These are phyloP conservation scores for Nymphalis urticae DNA, from an alignment of 2,888 invertebrate genomes.

Conservation along the genomic window DNA sequence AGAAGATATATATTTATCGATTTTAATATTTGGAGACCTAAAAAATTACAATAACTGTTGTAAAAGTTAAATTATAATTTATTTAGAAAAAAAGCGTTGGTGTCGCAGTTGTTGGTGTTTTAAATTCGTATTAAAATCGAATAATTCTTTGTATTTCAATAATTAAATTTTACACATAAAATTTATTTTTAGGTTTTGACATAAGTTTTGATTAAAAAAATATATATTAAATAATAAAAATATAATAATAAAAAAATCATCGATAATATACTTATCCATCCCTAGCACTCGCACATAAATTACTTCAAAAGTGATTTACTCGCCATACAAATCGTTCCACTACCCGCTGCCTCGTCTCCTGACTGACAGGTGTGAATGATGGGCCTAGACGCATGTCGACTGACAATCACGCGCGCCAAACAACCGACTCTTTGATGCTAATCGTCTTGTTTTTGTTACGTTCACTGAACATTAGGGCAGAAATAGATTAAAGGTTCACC, in stretches of 20 bases:
- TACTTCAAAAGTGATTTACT: constrained; percentile 79
- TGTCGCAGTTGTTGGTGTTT: too few relatives aligned
- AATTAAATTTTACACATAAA: too few relatives aligned
- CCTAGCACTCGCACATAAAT: constrained; percentile 69
- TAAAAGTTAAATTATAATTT: too few relatives aligned
- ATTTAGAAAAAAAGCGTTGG: too few relatives aligned
- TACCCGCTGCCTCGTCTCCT: constrained; percentile 65
- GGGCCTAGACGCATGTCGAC: constrained; percentile 59
- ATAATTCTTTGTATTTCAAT: too few relatives aligned
- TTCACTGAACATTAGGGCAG: constrained; percentile 30
- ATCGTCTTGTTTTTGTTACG: constrained; percentile 52
- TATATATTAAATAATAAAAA: not conserved
- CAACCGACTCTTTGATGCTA: constrained; percentile 61
- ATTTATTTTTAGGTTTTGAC: too few relatives aligned
- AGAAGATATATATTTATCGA: too few relatives aligned
- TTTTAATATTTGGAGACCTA: too few relatives aligned
- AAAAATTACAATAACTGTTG: too few relatives aligned
- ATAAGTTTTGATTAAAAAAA: too few relatives aligned
- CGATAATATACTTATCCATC: constrained; percentile 46
- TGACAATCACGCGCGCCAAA: constrained; percentile 59
- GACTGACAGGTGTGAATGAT: constrained; percentile 69
- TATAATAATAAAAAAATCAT: constrained; percentile 1
- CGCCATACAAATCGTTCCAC: constrained; percentile 68
- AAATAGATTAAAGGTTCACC: constrained; percentile 37
- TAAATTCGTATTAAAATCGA: too few relatives aligned